Evolutionary conservation across 2,888 invertebrate species (phyloP).

Genomic region (Venusia cambrica): DNA sequence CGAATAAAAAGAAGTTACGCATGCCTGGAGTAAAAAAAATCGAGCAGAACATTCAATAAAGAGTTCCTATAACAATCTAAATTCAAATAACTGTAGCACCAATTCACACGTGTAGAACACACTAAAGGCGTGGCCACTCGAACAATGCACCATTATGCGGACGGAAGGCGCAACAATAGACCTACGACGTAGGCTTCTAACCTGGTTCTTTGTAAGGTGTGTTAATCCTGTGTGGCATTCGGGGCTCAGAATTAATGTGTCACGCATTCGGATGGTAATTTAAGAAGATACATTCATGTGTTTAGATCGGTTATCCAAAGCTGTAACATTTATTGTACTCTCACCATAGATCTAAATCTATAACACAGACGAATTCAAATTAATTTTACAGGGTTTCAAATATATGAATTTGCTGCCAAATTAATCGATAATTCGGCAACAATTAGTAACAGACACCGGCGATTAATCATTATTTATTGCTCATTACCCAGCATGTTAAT

Average conservation of each 20-base stretch:
- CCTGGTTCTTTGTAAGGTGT: slow-evolving; percentile 23
- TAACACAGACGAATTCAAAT: too few relatives aligned
- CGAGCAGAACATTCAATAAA: slow-evolving; percentile 2
- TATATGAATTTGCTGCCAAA: too few relatives aligned
- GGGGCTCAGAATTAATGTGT: slow-evolving; percentile 3
- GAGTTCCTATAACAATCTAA: too few relatives aligned
- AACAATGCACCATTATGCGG: slow-evolving; percentile 33
- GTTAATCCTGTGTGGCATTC: slow-evolving; percentile 17
- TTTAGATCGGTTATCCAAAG: too few relatives aligned
- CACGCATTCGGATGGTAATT: slow-evolving; percentile 8
- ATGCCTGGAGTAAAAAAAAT: background rate
- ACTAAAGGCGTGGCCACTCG: slow-evolving; percentile 28
- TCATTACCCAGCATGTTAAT: slow-evolving; percentile 12
- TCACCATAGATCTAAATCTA: too few relatives aligned
- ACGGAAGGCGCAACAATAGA: slow-evolving; percentile 24
- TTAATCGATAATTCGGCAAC: too few relatives aligned
- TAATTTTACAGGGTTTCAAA: too few relatives aligned
- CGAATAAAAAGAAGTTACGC: background rate
- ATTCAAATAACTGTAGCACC: slow-evolving; percentile 13
- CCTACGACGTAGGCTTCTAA: slow-evolving; percentile 8
- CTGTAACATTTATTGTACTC: too few relatives aligned
- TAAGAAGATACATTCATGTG: too few relatives aligned
- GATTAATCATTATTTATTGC: slow-evolving; percentile 19
- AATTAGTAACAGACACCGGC: slow-evolving; percentile 6
- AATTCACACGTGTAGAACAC: slow-evolving; percentile 27